Evolutionary conservation across 1,140 invertebrate species (phyloP).

Genomic region (Camponotus vicinus): DNA sequence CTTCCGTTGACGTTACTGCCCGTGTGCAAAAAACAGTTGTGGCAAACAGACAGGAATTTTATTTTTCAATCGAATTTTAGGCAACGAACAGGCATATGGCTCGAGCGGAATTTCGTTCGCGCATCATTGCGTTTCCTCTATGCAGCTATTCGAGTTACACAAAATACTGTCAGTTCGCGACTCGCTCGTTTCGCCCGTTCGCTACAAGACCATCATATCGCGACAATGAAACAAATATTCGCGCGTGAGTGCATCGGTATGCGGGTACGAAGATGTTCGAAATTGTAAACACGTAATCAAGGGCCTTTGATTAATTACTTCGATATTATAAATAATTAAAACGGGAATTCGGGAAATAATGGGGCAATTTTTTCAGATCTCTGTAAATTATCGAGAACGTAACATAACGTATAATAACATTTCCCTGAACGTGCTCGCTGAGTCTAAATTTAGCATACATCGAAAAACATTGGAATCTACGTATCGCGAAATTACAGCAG

Average conservation of each 20-base stretch:
- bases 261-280: conserved; percentile 23
- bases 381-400: conserved; percentile 36
- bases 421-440: not conserved
- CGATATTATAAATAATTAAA: not conserved
- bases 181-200: conserved; percentile 23
- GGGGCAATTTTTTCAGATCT: not conserved
- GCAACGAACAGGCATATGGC: conserved; percentile 4
- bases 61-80: conserved; percentile 72
- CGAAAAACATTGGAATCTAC: conserved; percentile 22
- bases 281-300: conserved; percentile 28
- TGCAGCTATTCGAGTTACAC: conserved; percentile 32
- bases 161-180: conserved; percentile 39
- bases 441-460: conserved; percentile 23
- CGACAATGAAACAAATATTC: conserved; percentile 6
- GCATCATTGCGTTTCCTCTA: conserved; percentile 24
- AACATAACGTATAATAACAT: conserved; percentile 21
- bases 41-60: conserved; percentile 65
- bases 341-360: not conserved
- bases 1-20: conserved; percentile 10
- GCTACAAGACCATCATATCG: not conserved
- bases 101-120: conserved; percentile 59
- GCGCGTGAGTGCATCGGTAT: not conserved
- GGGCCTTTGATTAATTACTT: conserved; percentile 56
- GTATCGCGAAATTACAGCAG: conserved; percentile 25
- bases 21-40: conserved; percentile 3